These are phyloP conservation scores for Mustela erminea DNA, from an alignment of 2,797 vertebrate species.

Conservation along the genomic window DNA sequence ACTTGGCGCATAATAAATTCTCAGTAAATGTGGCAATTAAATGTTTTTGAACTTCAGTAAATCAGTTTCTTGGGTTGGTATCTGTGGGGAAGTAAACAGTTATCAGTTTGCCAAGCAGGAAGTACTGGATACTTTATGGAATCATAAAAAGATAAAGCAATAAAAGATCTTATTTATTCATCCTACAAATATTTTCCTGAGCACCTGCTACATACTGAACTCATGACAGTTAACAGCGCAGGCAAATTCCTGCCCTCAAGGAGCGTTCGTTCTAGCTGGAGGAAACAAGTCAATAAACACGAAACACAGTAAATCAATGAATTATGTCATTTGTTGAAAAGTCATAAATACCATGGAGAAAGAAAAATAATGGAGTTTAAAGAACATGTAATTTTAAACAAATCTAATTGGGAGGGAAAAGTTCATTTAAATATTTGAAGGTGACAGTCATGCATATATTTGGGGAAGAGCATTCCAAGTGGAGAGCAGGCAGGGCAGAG, in stretches of 20 bases:
- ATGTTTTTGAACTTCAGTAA: background rate
- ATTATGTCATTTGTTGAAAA: background rate
- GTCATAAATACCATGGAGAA: background rate
- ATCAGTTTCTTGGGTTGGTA: background rate
- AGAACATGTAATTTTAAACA: background rate
- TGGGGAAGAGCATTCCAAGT: background rate
- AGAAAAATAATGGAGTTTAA: background rate
- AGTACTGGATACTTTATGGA: background rate
- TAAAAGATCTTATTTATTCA: background rate
- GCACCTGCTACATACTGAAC: background rate
- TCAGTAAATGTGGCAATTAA: background rate
- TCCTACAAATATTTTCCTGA: background rate
- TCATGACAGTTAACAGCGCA: background rate
- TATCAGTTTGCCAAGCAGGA: background rate
- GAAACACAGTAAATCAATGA: background rate
- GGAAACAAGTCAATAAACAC: background rate
- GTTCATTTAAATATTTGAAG: background rate
- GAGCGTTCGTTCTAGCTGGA: background rate
- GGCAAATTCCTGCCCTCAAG: background rate
- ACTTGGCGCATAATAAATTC: background rate
- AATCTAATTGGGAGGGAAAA: background rate
- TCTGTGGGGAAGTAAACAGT: background rate
- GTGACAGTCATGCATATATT: background rate
- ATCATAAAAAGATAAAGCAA: background rate
- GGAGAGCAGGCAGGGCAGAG: background rate